Base-by-base conservation (phyloP, 1,140 invertebrate species). In the Spodoptera frugiperda region DNA sequence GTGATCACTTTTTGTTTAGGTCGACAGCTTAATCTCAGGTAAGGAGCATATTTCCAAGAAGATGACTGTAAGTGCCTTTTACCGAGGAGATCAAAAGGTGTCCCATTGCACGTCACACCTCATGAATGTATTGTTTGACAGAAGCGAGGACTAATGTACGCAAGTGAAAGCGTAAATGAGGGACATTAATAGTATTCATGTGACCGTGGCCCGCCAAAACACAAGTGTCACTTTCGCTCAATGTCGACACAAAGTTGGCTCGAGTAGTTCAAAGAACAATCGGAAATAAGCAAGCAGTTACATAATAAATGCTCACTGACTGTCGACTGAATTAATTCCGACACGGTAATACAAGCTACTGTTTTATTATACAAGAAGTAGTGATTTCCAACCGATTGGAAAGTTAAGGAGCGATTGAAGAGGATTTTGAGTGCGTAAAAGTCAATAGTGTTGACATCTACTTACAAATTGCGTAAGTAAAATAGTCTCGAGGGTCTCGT, bases 131-230 rank as follows among this genome's bases (percentile, higher is more conserved):
- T 72, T 53, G 49, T 49, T 74, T 44, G 21, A 68, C 55, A 76
- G 73, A 54, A 79, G 67, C 17, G 21, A 51, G 11, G 25, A 68
- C 71, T 78, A 72, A 73, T 73, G 71, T 61, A 49, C 71, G 71
- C 76, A 79, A 88, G 91, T 91, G 91, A 93, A 93, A 91, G 90
- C 85, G 89, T 84, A 85, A 88, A 88, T 89, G 83, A 87, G 76
- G 77, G 71, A 68, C 80, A 85, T 87, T 87, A 88, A 87, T 85
- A 84, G 78, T 84, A 86, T 86, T 82, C 87, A 87, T 81, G n/a
- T n/a, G 83, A 77, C 81, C 78, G 82, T 77, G 51, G 79, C 49
- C 67, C 78, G 77, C 74, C 78, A 80, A 91, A 89, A 87, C 86
- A 82, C 81, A 82, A 73, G 81, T 80, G 82, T 86, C 84, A 89